Percentiles rank a stretch among this genome's conserved stretches.
Evolutionary conservation across 2,797 vertebrate genomes (phyloP).

Genomic region (Mastacembelus armatus): DNA sequence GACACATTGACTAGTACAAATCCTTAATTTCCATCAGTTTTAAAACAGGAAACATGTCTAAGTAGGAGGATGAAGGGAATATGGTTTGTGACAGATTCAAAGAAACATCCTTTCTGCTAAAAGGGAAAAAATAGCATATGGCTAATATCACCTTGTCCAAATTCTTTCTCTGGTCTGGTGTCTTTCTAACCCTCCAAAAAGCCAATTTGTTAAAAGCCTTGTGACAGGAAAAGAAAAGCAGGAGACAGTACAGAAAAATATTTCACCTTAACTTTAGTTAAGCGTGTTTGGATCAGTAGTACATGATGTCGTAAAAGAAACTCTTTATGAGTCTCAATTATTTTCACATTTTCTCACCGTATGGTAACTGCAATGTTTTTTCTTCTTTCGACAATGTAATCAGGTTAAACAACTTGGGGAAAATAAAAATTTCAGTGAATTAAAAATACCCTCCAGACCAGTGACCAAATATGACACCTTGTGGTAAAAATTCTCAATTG

Average conservation of each 20-base stretch:
- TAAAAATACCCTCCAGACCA: neutral
- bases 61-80: slow-evolving; percentile 20
- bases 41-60: slow-evolving; percentile 8
- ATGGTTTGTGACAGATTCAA: slow-evolving; percentile 37
- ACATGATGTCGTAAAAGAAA: neutral
- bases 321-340: neutral
- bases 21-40: slow-evolving; percentile 17
- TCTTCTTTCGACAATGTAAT: neutral
- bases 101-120: slow-evolving; percentile 48
- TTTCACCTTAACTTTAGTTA: slow-evolving; percentile 22
- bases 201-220: slow-evolving; percentile 21
- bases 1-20: neutral
- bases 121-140: slow-evolving; percentile 34
- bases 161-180: slow-evolving; percentile 33
- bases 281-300: neutral
- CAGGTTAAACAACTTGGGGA: neutral
- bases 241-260: slow-evolving; percentile 2
- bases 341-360: slow-evolving; percentile 1
- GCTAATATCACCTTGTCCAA: slow-evolving; percentile 44
- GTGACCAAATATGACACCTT: slow-evolving; percentile 72
- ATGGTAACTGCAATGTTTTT: neutral
- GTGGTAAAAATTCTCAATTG: slow-evolving; percentile 62
- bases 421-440: slow-evolving; percentile 6
- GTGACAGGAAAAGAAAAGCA: slow-evolving; percentile 40
- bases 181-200: slow-evolving; percentile 41